A percentile compares a stretch with the other conserved stretches of the same genome.
Conservation (phyloP, 2,113 vertebrate species). For the Helogale parvula region DNA sequence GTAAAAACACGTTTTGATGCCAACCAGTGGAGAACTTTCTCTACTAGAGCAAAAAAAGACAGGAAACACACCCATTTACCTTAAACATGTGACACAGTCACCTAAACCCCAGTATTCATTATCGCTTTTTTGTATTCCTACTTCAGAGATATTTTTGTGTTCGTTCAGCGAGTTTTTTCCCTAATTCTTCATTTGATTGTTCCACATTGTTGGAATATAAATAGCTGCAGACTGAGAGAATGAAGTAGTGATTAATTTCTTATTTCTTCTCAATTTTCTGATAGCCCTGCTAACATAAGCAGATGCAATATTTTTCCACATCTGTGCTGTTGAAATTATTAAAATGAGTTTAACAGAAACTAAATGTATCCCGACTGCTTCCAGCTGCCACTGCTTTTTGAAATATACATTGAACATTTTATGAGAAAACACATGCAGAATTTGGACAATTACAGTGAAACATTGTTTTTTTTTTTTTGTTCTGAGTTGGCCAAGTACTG, state of each 20-base stretch:
- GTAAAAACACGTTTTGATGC: background rate
- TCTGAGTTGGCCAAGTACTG: background rate
- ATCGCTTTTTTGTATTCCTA: background rate
- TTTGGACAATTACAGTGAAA: background rate
- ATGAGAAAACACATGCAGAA: slow-evolving; percentile 2
- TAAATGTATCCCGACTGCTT: background rate
- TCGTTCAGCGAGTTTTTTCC: background rate
- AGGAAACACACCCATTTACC: background rate
- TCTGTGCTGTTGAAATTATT: slow-evolving; percentile 32
- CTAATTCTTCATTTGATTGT: background rate
- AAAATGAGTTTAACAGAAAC: slow-evolving; percentile 1
- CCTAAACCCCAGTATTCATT: background rate
- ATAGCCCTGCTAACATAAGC: background rate
- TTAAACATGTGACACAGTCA: background rate
- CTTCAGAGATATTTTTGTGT: slow-evolving; percentile 29
- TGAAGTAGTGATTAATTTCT: background rate
- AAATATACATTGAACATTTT: background rate
- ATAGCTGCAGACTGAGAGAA: background rate
- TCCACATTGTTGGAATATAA: background rate
- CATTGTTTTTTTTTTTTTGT: background rate
- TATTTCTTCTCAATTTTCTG: slow-evolving; percentile 15
- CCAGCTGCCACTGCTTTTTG: background rate
- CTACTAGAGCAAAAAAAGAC: background rate
- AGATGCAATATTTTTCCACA: background rate
- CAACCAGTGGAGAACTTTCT: background rate